Evolutionary conservation across 92 coral and sea anemone genomes (phyloP).

Genomic region (Umimayanthus chanpuru): DNA sequence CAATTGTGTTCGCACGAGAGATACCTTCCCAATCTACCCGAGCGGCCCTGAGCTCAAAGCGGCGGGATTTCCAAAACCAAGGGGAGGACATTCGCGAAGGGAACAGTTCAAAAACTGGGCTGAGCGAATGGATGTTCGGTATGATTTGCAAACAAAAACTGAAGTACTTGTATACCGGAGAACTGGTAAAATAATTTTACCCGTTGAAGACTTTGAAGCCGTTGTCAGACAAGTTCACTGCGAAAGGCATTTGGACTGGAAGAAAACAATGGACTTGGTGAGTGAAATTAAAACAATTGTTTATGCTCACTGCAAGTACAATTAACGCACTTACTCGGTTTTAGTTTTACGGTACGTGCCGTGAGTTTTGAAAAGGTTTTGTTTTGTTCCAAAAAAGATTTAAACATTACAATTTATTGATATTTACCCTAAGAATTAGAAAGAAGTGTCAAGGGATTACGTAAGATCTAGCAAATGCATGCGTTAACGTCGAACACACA

Average conservation of each 20-base stretch:
- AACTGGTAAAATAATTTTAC: slow-evolving; percentile 89
- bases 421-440: no score
- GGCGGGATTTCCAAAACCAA: slow-evolving; percentile 86
- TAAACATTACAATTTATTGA: no score
- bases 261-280: slow-evolving; percentile 64
- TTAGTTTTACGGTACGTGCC: no score
- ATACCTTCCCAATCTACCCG: slow-evolving; percentile 64
- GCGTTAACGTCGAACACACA: no score
- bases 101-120: slow-evolving; percentile 87
- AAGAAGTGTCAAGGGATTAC: no score
- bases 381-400: no score
- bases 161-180: slow-evolving; percentile 74
- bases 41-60: slow-evolving; percentile 85
- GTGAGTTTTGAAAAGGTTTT: no score
- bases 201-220: slow-evolving; percentile 87
- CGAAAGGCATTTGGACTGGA: slow-evolving; percentile 63
- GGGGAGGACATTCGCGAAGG: slow-evolving; percentile 78
- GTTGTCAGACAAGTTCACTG: slow-evolving; percentile 69
- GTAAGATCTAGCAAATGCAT: no score
- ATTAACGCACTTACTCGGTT: no score
- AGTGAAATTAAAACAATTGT: not conserved
- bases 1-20: slow-evolving; percentile 62
- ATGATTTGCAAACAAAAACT: slow-evolving; percentile 57
- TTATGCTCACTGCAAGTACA: no score
- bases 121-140: slow-evolving; percentile 71